Conservation (phyloP, 2,888 invertebrate species). For the Blastobasis adustella region DNA sequence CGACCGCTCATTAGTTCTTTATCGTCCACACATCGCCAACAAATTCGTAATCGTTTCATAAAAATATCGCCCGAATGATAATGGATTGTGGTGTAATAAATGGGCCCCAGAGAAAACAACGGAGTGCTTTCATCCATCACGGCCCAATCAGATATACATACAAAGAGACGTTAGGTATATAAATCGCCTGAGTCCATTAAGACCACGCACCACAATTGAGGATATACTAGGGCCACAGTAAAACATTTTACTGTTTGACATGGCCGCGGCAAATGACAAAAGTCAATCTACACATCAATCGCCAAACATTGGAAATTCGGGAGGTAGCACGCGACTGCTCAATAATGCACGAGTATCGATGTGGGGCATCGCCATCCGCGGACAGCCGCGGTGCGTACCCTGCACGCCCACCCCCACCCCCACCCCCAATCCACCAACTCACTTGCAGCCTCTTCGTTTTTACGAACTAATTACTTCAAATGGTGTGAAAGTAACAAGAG, state of each 20-base stretch:
- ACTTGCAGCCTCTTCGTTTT: neutral
- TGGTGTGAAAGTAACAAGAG: neutral
- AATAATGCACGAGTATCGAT: slow-evolving; percentile 74
- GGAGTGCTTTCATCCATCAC: slow-evolving; percentile 58
- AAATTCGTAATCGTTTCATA: slow-evolving; percentile 25
- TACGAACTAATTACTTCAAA: neutral
- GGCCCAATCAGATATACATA: slow-evolving; percentile 58
- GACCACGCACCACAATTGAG: slow-evolving; percentile 54
- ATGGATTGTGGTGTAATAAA: slow-evolving; percentile 28
- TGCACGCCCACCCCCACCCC: slow-evolving; percentile 1
- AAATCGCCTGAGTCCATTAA: slow-evolving; percentile 67
- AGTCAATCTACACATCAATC: slow-evolving; percentile 75
- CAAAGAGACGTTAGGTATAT: slow-evolving; percentile 39
- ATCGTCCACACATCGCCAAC: slow-evolving; percentile 21
- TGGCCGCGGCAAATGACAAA: slow-evolving; percentile 71
- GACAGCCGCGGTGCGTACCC: slow-evolving; percentile 5
- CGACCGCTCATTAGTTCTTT: slow-evolving; percentile 20
- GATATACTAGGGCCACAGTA: slow-evolving; percentile 53
- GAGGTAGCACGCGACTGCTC: slow-evolving; percentile 69
- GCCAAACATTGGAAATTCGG: slow-evolving; percentile 74
- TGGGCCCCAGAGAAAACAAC: slow-evolving; percentile 46
- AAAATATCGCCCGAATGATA: slow-evolving; percentile 27
- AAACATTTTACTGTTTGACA: slow-evolving; percentile 71
- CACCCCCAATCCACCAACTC: neutral
- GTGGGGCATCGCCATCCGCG: slow-evolving; percentile 53